Evolutionary conservation across 2,888 invertebrate species (phyloP), one percentile per base, ranked within the genome.

Genomic region (Drosophila fungiperda): DNA sequence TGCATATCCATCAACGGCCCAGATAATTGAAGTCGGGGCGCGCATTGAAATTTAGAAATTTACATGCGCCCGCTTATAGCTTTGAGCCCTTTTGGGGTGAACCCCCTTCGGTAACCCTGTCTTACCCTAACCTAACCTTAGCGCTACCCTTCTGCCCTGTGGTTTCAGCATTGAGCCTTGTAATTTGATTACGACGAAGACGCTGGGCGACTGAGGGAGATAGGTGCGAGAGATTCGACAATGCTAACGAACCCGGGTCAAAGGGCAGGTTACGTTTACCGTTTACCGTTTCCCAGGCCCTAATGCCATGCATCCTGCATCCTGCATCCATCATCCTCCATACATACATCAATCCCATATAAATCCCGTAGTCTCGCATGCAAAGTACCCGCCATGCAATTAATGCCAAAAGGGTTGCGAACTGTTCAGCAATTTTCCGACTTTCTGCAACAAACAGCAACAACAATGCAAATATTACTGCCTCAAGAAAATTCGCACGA

Each of bases 1-100:
- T 73, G 84, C 75, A 87, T 85, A 85, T 81, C 89, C 89, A 87
- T 87, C 80, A 76, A 68, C 70, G 81, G 67, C 73, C 85, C 65
- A 85, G 70, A 87, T 89, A 85, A 85, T 84, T 84, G 83, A 88
- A 78, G 79, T 80, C 81, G 71, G 71, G 71, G 70, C 66, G 62
- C 69, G 36, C 48, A 48, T 73, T 67, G 57, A 80, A 80, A 80
- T 8, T 45, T 45, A 23, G 80, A n/a, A 38, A 55, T 85, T 85
- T 89, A 85, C 85, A 85, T 84, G 82, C 67, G 68, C 60, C 59
- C 78, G 23, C 40, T 55, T 53, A 20, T 15, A 32, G 38, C 48
- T 29, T 36, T 9, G 15, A 33, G 32, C 33, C 23, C 11, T 9
- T 49, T 9, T 48, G n/a, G 33, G 26, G 33, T 12, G 36, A 62